Evolutionary conservation across 2,797 vertebrate genomes (phyloP), one percentile per base, ranked within the genome.

Genomic region (Uromys caudimaculatus): DNA sequence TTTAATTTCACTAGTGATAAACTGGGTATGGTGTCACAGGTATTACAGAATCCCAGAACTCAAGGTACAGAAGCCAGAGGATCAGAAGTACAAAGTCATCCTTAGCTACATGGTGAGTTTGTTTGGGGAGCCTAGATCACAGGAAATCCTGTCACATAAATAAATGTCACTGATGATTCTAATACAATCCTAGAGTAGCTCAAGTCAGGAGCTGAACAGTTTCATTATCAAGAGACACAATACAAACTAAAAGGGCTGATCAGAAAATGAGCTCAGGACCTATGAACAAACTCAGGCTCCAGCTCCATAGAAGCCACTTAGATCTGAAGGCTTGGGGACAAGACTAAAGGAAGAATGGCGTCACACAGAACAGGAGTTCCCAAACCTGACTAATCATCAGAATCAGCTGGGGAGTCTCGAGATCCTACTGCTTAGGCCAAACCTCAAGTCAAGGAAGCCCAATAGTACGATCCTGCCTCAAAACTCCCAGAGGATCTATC

Each of bases 381-480:
- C 93, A 90, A 75, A 58, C 14, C 11, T 94, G 50, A 58, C 92
- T 89, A 62, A 81, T 62, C 41, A 78, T 6, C 38, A 87, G 19
- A 76, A 95, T 60, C 76, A 83, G 35, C n/a, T 75, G 27, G 27
- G 54, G n/a, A 76, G 47, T 50, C 85, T 88, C 5, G 62, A 47
- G 8, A 58, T 10, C 44, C 3, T 19, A 6, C 35, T 32, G 19
- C 78, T 60, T n/a, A 86, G 52, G 47, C 76, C 88, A 94, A 73
- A 94, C 32, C 38, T 54, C 77, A 62, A 79, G 60, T 89, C 83
- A 82, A 79, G 56, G 73, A 52, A 94, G 32, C 78, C 79, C 38
- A 50, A 76, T 47, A 56, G 60, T 67, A 52, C 91, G 38, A 86
- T 27, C 11, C 52, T 6, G 29, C 17, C 16, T 89, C 77, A 85